A percentile compares a stretch with the other conserved stretches of the same genome.
phyloP scores from a whole-genome alignment of 2,888 invertebrate species.

The Rotaria magnacalcarata region DNA sequence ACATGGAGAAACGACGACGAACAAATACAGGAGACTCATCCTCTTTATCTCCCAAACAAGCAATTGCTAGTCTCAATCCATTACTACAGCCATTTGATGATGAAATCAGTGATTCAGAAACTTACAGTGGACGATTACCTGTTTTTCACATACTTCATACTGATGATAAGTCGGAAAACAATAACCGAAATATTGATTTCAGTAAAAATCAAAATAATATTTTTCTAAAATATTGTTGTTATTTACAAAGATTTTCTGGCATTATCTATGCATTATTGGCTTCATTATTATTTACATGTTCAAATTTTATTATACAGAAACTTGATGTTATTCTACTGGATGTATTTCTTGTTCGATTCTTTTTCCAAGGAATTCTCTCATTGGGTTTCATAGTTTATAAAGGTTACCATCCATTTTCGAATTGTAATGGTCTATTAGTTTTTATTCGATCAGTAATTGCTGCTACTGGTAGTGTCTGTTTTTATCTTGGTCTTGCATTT shows the following conservation, averaged over 20 bases:
- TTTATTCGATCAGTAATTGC: not conserved
- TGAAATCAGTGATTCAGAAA: too few species aligned
- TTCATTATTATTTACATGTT: not conserved
- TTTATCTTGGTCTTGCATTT: not conserved
- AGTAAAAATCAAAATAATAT: not conserved
- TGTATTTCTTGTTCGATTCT: conserved; percentile 2
- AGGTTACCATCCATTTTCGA: not conserved
- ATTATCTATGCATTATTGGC: not conserved
- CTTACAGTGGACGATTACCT: not conserved
- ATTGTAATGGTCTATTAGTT: not conserved
- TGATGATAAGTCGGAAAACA: not conserved
- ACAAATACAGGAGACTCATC: not conserved
- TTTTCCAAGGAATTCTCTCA: not conserved
- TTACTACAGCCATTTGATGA: not conserved
- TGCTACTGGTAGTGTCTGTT: not conserved
- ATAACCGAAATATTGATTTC: not conserved
- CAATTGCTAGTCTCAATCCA: not conserved
- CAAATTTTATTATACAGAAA: not conserved
- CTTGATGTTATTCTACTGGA: not conserved
- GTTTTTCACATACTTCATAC: not conserved
- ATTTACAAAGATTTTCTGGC: not conserved
- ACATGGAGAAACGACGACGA: not conserved
- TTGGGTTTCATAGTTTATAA: not conserved
- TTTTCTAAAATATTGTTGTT: not conserved
- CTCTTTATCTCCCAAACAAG: not conserved